Evolutionary conservation across 1,140 invertebrate species (phyloP), one percentile per base, ranked within the genome.

Genomic region (Argopecten irradians): DNA sequence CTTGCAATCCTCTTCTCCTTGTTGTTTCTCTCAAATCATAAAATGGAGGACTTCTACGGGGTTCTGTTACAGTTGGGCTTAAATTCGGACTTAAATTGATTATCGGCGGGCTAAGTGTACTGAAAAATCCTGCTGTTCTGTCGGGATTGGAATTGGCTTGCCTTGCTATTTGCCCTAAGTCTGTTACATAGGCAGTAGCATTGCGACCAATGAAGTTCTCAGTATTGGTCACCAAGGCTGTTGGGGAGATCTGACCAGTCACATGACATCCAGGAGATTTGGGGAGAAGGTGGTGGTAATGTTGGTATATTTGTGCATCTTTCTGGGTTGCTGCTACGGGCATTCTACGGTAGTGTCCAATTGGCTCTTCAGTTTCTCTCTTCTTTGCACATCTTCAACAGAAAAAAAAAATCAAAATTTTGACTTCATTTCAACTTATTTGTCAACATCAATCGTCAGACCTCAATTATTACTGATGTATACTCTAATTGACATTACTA

Each of bases 21-120:
- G 94, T 94, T 2, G 93, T 93, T 89, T 95, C 95, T 71, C 94
- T 91, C 43, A 95, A 88, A 84, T 95, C 95, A 91, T 95, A 95
- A 89, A 93, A 92, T n/a, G 94, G 94, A 32, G 95, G 94, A 9
- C 91, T 93, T 82, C 94, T 91, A 43, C 94, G 93, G 41, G 92
- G 89, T 71, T 94, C 93, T n/a, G 92, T 89, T 16, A 93, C 93
- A 39, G 91, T 85, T 16, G 94, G 94, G 88, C 94, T 95, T 43
- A 95, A 89, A 88, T 95, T 95, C 28, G 95, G 95, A 91, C 94
- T 95, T 2, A 95, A 90, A 89, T 95, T 95, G 41, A 95, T 89
- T n/a, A 95, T 93, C 7, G 95, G 95, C 19, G 95, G 95, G 90
- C 94, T 95, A 90, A 94, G 94, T 14, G 94, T 94, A 88, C 94